Base-by-base conservation (phyloP, 2,797 vertebrate genomes). In the Trachops cirrhosus region DNA sequence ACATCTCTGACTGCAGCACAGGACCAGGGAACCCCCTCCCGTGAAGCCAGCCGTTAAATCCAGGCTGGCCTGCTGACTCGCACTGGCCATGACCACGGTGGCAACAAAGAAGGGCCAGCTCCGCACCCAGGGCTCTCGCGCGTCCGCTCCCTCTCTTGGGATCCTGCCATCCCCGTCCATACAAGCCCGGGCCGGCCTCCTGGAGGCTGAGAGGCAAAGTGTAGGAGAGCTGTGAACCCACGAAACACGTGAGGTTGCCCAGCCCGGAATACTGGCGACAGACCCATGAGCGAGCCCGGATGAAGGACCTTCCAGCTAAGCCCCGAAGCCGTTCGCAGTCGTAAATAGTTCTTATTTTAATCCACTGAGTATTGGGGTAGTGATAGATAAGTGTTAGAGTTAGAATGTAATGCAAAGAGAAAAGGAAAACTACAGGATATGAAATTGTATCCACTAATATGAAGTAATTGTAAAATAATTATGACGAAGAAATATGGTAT, bases 381-480 rank as follows among this genome's bases (percentile, higher is more conserved):
- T 8, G 54, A 70, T 19, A 48, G 26, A 54, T 24, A 34, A 59
- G 34, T 75, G 32, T 44, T 22, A 64, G 52, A 77, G 3, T 29
- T 84, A 48, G 15, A 59, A 77, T 29, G 50, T 74, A 24, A 94
- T 52, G 52, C 26, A 57, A 84, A 87, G 87, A 24, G 15, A 15
- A 24, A 82, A 71, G 34, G 50, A 88, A 85, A 22, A 3, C 12
- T 10, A 83, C 9, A 59, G 24, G 29, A 44, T 74, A 57, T 73
- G 91, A 83, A 29, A 50, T 39, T 64, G 0, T 22, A 54, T 77
- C 19, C 75, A 67, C 5, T 54, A 83, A 80, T 84, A 21, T 46
- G 50, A 96, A 95, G 88, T 88, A 46, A 87, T 62, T 78, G 46
- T n/a, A 79, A 89, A 90, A 54, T 52, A 83, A 68, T 39, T 71